Percentiles rank a stretch among this genome's conserved stretches.
phyloP scores from a whole-genome alignment of 2,113 vertebrate species.

The Saguinus imperator region DNA sequence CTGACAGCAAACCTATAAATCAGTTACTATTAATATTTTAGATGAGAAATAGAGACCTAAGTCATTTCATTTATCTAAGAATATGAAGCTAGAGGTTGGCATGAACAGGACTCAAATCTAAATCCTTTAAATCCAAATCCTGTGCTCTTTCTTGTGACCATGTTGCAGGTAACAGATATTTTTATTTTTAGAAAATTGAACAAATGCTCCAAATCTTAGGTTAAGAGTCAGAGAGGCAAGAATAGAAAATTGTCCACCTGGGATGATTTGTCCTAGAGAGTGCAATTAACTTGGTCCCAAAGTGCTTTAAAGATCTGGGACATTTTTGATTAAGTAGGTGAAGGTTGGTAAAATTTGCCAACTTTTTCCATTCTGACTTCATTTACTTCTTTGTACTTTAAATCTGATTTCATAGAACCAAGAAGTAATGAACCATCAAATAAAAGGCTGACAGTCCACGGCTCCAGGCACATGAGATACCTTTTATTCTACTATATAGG shows the following conservation, averaged over 20 bases:
- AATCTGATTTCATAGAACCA: constrained; percentile 30
- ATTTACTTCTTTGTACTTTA: constrained; percentile 61
- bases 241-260: constrained; percentile 64
- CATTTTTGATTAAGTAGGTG: constrained; percentile 73
- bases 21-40: not conserved
- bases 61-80: not conserved
- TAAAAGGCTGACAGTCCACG: not conserved
- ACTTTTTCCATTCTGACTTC: constrained; percentile 56
- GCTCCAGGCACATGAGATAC: not conserved
- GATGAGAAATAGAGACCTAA: not conserved
- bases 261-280: constrained; percentile 64
- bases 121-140: not conserved
- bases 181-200: constrained; percentile 67
- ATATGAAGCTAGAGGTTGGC: not conserved
- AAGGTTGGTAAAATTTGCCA: constrained; percentile 70
- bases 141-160: constrained; percentile 18
- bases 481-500: not conserved
- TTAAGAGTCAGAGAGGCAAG: constrained; percentile 51
- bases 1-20: not conserved
- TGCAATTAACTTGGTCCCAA: constrained; percentile 54
- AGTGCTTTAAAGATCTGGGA: constrained; percentile 75
- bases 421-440: not conserved
- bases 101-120: not conserved
- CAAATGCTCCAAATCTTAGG: constrained; percentile 58
- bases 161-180: constrained; percentile 48